These are phyloP conservation scores for Drosophila azteca DNA, from an alignment of 1,140 invertebrate genomes.

Conservation along the genomic window DNA sequence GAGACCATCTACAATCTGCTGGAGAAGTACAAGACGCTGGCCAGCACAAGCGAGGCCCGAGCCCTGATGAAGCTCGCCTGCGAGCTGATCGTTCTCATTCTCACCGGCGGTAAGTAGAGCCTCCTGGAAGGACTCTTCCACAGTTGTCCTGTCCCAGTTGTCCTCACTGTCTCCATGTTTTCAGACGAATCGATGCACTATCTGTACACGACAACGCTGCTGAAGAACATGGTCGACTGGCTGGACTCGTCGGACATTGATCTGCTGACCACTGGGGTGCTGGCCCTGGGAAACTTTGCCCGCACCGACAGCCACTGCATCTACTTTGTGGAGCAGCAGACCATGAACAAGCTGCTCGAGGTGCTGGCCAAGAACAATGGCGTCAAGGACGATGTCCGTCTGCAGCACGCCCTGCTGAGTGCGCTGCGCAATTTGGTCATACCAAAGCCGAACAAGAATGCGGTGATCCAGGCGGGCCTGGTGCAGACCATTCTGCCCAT, in stretches of 20 bases:
- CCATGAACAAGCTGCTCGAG: conserved; percentile 89
- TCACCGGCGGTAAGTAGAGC: conserved; percentile 90
- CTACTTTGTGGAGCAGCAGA: conserved; percentile 91
- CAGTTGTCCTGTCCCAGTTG: neutral
- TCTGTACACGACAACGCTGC: conserved; percentile 86
- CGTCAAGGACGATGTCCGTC: conserved; percentile 87
- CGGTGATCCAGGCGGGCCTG: conserved; percentile 89
- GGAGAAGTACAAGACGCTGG: conserved; percentile 87
- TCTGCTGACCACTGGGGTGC: conserved; percentile 90
- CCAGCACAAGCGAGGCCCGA: conserved; percentile 88
- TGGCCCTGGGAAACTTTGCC: conserved; percentile 95
- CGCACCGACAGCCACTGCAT: conserved; percentile 92
- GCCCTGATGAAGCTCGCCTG: conserved; percentile 92
- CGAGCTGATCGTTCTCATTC: conserved; percentile 92
- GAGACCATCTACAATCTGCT: conserved; percentile 90
- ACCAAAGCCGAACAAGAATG: conserved; percentile 89
- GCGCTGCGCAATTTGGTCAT: conserved; percentile 93
- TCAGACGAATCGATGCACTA: conserved; percentile 94
- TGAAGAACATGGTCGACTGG: conserved; percentile 89
- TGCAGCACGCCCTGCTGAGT: conserved; percentile 93
- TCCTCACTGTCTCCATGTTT: neutral
- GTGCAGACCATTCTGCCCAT: conserved; percentile 89
- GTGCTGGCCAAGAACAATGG: conserved; percentile 86
- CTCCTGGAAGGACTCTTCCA: neutral
- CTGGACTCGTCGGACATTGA: conserved; percentile 89